These are phyloP conservation scores for Macrobrachium rosenbergii DNA, from an alignment of 1,140 invertebrate species.

Conservation along the genomic window DNA sequence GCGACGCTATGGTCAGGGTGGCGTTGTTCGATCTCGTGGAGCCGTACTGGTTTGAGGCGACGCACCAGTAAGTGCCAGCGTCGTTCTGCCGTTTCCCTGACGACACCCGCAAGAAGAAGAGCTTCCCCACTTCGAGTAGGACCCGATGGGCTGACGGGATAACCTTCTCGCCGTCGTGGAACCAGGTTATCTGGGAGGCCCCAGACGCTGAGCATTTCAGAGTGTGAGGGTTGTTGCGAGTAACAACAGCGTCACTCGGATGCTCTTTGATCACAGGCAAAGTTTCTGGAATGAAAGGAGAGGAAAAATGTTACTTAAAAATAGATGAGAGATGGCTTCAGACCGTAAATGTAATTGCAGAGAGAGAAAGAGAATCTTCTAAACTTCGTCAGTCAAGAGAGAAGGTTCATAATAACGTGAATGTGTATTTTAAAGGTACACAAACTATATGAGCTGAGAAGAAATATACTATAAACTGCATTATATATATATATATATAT, in stretches of 20 bases:
- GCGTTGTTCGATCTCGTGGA: slow-evolving; percentile 40
- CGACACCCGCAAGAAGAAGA: slow-evolving; percentile 45
- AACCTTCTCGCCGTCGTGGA: slow-evolving; percentile 34
- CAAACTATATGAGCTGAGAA: too few relatives aligned
- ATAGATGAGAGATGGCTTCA: too few relatives aligned
- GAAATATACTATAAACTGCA: too few relatives aligned
- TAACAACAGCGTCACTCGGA: slow-evolving; percentile 27
- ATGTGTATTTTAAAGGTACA: too few relatives aligned
- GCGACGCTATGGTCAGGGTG: slow-evolving; percentile 34
- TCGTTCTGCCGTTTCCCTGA: slow-evolving; percentile 12
- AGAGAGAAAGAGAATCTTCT: too few relatives aligned
- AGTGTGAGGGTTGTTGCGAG: slow-evolving; percentile 42
- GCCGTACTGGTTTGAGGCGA: slow-evolving; percentile 35
- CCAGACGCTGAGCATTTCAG: slow-evolving; percentile 40
- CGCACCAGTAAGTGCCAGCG: slow-evolving; percentile 39
- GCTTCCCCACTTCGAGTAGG: slow-evolving; percentile 11
- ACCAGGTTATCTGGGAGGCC: slow-evolving; percentile 35
- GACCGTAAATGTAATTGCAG: too few relatives aligned
- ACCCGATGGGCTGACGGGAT: slow-evolving; percentile 13
- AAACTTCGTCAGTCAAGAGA: too few relatives aligned
- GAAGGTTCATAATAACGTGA: too few relatives aligned
- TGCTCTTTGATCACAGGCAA: slow-evolving; percentile 35
- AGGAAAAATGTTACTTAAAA: too few relatives aligned
- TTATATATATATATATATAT: too few relatives aligned
- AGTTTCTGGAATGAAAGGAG: background rate